Conservation (phyloP, 1,140 invertebrate species). For the Augochlora pura region DNA sequence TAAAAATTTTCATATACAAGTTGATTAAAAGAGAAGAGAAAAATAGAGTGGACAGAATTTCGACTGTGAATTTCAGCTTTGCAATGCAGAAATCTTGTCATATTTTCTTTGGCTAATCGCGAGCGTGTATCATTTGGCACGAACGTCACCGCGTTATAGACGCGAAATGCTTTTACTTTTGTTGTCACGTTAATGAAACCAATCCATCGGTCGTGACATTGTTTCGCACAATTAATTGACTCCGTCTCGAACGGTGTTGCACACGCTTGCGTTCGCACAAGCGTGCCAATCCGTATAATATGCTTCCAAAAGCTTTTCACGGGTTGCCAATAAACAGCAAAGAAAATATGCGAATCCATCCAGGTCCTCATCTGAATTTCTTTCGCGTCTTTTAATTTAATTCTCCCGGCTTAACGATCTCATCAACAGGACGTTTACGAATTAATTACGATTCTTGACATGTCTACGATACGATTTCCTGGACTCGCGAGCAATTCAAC, state of each 20-base stretch:
- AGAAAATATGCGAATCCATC: not conserved
- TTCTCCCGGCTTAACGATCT: not conserved
- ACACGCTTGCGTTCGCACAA: constrained; percentile 42
- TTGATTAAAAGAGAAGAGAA: not conserved
- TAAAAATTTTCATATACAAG: constrained; percentile 40
- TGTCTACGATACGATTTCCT: not conserved
- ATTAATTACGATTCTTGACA: not conserved
- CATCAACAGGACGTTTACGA: not conserved
- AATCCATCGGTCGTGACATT: not conserved
- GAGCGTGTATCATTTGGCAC: constrained; percentile 61
- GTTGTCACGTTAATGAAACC: not conserved
- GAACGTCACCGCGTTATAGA: constrained; percentile 36
- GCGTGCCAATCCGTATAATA: constrained; percentile 14
- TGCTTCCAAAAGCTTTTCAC: not conserved
- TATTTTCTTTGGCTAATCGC: constrained; percentile 62
- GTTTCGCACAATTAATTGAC: constrained; percentile 17
- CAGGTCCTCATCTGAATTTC: not conserved
- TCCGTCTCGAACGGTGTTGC: constrained; percentile 4
- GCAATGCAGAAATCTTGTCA: not conserved
- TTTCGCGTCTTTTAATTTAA: not conserved
- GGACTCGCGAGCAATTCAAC: constrained; percentile 37
- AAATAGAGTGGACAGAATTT: not conserved
- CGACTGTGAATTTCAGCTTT: not conserved
- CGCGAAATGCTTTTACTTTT: constrained; percentile 7
- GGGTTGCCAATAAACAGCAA: not conserved